A percentile compares a stretch with the other conserved stretches of the same genome.
phyloP scores from a whole-genome alignment of 1,140 invertebrate species.

The Drosophila nannoptera region DNA sequence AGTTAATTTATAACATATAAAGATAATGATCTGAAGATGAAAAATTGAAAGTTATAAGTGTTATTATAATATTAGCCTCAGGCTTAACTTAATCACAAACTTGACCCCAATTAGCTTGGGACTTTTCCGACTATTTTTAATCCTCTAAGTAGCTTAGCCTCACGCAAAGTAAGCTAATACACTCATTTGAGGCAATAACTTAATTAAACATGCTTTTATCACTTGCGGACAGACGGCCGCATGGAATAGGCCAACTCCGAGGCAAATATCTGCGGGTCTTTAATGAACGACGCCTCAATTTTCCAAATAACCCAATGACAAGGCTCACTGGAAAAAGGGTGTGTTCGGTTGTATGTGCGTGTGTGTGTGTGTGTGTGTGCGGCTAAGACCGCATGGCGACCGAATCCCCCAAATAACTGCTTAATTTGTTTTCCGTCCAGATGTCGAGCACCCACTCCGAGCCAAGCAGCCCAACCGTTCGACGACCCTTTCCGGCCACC shows the following conservation, averaged over 20 bases:
- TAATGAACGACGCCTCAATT: slow-evolving; percentile 31
- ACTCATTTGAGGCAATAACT: slow-evolving; percentile 15
- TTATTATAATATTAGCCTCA: too few species aligned
- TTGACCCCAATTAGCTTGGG: too few species aligned
- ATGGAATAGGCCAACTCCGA: slow-evolving; percentile 18
- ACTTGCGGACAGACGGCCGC: background rate
- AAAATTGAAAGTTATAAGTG: too few species aligned
- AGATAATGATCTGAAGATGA: too few species aligned
- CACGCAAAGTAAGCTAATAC: background rate
- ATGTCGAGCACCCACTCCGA: slow-evolving; percentile 22
- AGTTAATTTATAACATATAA: too few species aligned
- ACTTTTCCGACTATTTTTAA: too few species aligned
- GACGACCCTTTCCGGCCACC: slow-evolving; percentile 36
- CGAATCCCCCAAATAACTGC: slow-evolving; percentile 74
- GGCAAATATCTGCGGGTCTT: slow-evolving; percentile 30
- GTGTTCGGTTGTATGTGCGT: slow-evolving; percentile 3
- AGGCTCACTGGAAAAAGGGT: slow-evolving; percentile 19
- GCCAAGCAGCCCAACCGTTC: background rate
- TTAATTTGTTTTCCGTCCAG: slow-evolving; percentile 66
- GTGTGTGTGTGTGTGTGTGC: slow-evolving; percentile 18
- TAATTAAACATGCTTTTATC: slow-evolving; percentile 21
- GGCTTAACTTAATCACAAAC: too few species aligned
- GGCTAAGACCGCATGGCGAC: too few species aligned
- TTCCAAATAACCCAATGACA: slow-evolving; percentile 19
- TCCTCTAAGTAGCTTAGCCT: background rate